A percentile compares a stretch with the other conserved stretches of the same genome.
These are phyloP conservation scores for Botrylloides violaceus DNA, from an alignment of 23 tunicate species.

Conservation along the genomic window DNA sequence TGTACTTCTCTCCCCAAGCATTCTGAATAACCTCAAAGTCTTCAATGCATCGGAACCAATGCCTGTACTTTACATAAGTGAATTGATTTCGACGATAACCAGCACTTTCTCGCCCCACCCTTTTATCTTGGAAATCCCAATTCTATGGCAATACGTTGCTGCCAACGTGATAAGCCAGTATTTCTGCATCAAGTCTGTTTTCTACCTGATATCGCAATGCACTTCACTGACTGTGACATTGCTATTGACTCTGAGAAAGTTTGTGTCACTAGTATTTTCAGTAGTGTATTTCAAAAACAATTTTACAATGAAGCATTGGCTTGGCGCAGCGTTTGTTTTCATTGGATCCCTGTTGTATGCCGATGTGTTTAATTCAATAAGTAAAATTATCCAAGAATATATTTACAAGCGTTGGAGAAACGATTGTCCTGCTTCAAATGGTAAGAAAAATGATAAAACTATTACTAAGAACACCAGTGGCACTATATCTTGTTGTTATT, in stretches of 20 bases:
- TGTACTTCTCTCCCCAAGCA: slow-evolving; percentile 57
- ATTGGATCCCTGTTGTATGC: slow-evolving; percentile 68
- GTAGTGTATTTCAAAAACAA: slow-evolving; percentile 70
- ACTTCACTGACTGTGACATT: slow-evolving; percentile 85
- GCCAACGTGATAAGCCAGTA: slow-evolving; percentile 83
- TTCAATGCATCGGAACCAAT: slow-evolving; percentile 32
- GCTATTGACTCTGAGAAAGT: slow-evolving; percentile 80
- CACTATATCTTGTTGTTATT: too few species aligned
- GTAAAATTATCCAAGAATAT: too few species aligned
- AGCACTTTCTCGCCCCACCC: neutral
- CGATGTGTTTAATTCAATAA: slow-evolving; percentile 41
- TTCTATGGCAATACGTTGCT: slow-evolving; percentile 81
- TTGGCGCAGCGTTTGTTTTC: slow-evolving; percentile 69
- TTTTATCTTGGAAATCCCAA: slow-evolving; percentile 28
- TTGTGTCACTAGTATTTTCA: slow-evolving; percentile 69
- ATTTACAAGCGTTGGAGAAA: too few species aligned
- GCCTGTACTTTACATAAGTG: slow-evolving; percentile 27
- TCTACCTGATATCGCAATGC: slow-evolving; percentile 63
- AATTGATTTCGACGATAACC: slow-evolving; percentile 2
- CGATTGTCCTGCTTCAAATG: too few species aligned
- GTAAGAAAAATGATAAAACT: too few species aligned
- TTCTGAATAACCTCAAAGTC: slow-evolving; percentile 29
- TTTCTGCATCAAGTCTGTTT: slow-evolving; percentile 87
- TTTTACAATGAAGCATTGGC: slow-evolving; percentile 58
- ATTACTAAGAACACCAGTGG: too few species aligned